Evolutionary conservation across 35 echinoderm and acorn worm species (phyloP).

Genomic region (Chiridota heheva): DNA sequence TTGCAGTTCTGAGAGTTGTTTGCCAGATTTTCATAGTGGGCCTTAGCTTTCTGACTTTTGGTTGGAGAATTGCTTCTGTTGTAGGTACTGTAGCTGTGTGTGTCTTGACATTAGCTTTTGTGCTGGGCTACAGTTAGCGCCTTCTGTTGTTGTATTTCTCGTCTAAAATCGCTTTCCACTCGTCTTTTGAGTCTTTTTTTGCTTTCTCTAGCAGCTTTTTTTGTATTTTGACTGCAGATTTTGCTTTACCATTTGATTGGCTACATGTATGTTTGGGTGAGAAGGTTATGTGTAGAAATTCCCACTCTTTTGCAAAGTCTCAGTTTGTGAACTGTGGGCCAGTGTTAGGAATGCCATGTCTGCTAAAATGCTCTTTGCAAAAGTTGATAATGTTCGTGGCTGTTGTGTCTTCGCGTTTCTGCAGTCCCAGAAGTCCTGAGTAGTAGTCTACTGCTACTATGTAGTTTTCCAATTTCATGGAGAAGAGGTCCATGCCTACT

Average conservation of each 20-base stretch:
- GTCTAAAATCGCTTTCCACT: slow-evolving; percentile 46
- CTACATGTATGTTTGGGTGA: neutral
- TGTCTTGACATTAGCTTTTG: slow-evolving; percentile 68
- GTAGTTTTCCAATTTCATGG: too few relatives aligned
- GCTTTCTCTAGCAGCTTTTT: slow-evolving; percentile 58
- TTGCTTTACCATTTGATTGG: slow-evolving; percentile 46
- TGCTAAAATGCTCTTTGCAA: too few relatives aligned
- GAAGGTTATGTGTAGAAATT: too few relatives aligned
- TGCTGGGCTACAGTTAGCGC: slow-evolving; percentile 38
- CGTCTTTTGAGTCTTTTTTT: slow-evolving; percentile 17
- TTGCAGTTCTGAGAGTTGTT: slow-evolving; percentile 43
- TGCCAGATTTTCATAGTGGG: slow-evolving; percentile 29
- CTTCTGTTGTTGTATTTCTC: slow-evolving; percentile 47
- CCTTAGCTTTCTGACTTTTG: slow-evolving; percentile 58
- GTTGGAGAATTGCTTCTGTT: slow-evolving; percentile 49
- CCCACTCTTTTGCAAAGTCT: too few relatives aligned
- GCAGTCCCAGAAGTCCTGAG: too few relatives aligned
- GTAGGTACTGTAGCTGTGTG: slow-evolving; percentile 57
- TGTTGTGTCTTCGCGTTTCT: too few relatives aligned
- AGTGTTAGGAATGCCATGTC: too few relatives aligned
- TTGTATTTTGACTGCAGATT: too few relatives aligned
- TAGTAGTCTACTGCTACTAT: too few relatives aligned
- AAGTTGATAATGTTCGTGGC: too few relatives aligned
- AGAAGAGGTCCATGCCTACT: too few relatives aligned
- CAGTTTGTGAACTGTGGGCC: too few relatives aligned